phyloP scores from a whole-genome alignment of 1,140 invertebrate genomes.

The Solenopsis fugax region DNA sequence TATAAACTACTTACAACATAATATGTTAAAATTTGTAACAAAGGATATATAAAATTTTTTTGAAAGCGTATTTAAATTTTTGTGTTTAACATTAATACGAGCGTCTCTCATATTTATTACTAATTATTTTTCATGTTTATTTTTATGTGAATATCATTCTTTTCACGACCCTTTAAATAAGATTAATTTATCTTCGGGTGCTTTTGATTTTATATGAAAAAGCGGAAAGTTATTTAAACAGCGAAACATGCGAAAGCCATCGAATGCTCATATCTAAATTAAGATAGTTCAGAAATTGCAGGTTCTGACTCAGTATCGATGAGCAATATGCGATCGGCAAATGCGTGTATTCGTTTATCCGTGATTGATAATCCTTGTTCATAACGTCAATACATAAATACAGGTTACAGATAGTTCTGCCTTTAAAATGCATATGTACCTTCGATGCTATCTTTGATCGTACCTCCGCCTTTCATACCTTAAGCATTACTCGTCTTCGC shows the following conservation, averaged over 20 bases:
- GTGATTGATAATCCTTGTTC: constrained; percentile 63
- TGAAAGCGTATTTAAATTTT: too few relatives aligned
- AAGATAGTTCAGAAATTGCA: constrained; percentile 20
- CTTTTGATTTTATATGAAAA: background rate
- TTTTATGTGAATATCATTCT: background rate
- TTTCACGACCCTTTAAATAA: background rate
- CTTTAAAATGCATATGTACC: constrained; percentile 59
- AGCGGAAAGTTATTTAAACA: background rate
- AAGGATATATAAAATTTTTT: too few relatives aligned
- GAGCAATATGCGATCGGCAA: background rate
- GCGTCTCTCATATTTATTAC: too few relatives aligned
- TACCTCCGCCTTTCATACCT: constrained; percentile 52
- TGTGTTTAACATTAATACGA: too few relatives aligned
- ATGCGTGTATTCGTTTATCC: constrained; percentile 40
- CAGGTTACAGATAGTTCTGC: constrained; percentile 56
- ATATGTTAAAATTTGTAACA: too few relatives aligned
- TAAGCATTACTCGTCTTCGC: constrained; percentile 57
- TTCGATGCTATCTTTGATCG: constrained; percentile 57
- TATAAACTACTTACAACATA: too few relatives aligned
- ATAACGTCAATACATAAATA: constrained; percentile 64
- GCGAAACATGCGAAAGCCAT: background rate
- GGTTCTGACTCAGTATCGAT: background rate
- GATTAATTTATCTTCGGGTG: background rate
- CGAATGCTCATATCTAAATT: constrained; percentile 18
- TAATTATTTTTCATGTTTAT: background rate